These are phyloP conservation scores for Myzus persicae DNA, from an alignment of 1,140 invertebrate genomes.

Conservation along the genomic window DNA sequence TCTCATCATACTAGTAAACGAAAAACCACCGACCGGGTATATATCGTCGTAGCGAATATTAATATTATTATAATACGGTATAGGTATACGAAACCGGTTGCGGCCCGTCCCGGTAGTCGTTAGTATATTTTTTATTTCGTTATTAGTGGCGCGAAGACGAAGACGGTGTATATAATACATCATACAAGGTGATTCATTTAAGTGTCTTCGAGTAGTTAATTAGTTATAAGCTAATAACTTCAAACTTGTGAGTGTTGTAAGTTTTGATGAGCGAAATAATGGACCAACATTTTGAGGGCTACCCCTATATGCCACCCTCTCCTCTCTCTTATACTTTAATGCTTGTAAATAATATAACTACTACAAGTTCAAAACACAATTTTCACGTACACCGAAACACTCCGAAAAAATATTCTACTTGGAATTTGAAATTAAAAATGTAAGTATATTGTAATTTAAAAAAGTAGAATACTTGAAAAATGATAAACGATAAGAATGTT, in stretches of 20 bases:
- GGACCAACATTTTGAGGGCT: background rate
- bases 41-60: background rate
- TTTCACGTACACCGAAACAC: background rate
- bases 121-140: background rate
- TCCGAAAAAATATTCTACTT: background rate
- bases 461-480: background rate
- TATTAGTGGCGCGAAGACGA: background rate
- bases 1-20: background rate
- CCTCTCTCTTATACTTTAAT: background rate
- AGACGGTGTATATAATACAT: background rate
- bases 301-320: background rate
- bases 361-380: background rate
- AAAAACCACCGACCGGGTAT: background rate
- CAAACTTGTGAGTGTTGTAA: background rate
- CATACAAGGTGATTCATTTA: background rate
- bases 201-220: background rate
- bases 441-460: background rate
- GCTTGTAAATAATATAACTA: background rate
- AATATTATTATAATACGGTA: background rate
- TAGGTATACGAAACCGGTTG: background rate
- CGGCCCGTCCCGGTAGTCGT: background rate
- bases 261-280: background rate
- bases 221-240: background rate
- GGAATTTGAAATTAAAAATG: background rate
- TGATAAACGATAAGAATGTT: background rate